phyloP scores from a whole-genome alignment of 2,797 vertebrate species.

The Alcedo atthis region DNA sequence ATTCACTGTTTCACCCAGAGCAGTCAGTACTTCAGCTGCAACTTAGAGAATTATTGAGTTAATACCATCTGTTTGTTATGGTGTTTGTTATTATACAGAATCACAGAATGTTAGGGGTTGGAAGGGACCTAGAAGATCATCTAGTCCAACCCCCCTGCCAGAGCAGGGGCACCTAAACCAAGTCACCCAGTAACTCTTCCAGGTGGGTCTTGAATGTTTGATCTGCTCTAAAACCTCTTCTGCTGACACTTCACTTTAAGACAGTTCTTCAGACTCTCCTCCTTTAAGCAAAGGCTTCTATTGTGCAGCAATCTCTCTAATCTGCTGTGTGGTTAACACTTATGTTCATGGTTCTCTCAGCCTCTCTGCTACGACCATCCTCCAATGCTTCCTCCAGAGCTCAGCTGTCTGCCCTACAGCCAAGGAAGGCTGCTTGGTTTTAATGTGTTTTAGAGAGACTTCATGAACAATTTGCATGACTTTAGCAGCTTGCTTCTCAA shows the following conservation, averaged over 20 bases:
- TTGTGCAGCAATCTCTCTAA: neutral
- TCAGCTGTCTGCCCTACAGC: neutral
- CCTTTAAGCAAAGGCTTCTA: neutral
- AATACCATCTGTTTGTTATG: neutral
- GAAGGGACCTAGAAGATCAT: too few relatives aligned
- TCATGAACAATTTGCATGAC: neutral
- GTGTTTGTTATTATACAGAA: neutral
- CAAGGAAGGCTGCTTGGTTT: neutral
- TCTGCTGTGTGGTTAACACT: neutral
- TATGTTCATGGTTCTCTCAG: neutral
- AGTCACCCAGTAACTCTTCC: too few relatives aligned
- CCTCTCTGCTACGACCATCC: neutral
- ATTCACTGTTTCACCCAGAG: neutral
- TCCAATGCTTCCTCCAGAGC: neutral
- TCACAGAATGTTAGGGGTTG: too few relatives aligned
- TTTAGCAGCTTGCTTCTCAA: neutral
- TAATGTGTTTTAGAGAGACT: neutral
- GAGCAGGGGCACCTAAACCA: too few relatives aligned
- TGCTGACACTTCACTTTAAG: constrained; percentile 12
- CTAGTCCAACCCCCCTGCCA: too few relatives aligned
- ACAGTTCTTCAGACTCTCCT: neutral
- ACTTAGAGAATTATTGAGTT: neutral
- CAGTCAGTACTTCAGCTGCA: neutral
- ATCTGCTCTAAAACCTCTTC: constrained; percentile 8
- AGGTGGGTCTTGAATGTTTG: neutral